Conservation (phyloP, 2,888 invertebrate species). For the Eulithis prunata region DNA sequence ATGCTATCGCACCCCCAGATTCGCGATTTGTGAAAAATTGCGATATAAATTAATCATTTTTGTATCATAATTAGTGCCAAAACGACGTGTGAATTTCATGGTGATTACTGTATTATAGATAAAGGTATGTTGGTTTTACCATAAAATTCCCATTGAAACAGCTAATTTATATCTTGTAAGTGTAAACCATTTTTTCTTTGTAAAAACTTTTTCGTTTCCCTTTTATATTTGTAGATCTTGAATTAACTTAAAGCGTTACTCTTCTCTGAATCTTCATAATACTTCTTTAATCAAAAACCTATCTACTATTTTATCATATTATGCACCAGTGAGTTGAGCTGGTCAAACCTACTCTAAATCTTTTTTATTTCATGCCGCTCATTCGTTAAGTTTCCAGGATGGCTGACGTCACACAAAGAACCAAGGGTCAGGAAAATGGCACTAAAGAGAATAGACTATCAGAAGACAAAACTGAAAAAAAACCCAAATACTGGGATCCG, state of each 20-base stretch:
- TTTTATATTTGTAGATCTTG: too few species aligned
- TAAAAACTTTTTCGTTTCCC: too few species aligned
- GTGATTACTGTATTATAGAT: constrained; percentile 28
- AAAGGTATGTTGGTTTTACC: constrained; percentile 30
- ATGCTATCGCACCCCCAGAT: constrained; percentile 21
- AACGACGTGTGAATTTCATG: constrained; percentile 51
- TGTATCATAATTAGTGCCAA: constrained; percentile 49
- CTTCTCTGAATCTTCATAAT: too few species aligned
- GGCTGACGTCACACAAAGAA: constrained; percentile 48
- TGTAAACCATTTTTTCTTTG: too few species aligned
- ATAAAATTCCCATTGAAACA: background rate
- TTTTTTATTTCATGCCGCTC: too few species aligned
- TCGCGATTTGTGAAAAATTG: constrained; percentile 30
- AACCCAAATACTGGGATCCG: constrained; percentile 75
- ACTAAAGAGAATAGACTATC: constrained; percentile 24
- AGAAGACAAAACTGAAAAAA: constrained; percentile 35
- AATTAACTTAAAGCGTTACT: too few species aligned
- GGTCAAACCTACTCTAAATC: too few species aligned
- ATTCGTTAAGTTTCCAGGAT: constrained; percentile 30
- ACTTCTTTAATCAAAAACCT: too few species aligned
- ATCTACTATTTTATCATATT: too few species aligned
- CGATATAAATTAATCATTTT: constrained; percentile 48
- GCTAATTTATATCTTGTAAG: too few species aligned
- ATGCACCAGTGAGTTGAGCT: too few species aligned
- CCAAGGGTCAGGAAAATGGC: constrained; percentile 32